Conservation (phyloP, 2,113 vertebrate genomes). For the Myocastor coypus region DNA sequence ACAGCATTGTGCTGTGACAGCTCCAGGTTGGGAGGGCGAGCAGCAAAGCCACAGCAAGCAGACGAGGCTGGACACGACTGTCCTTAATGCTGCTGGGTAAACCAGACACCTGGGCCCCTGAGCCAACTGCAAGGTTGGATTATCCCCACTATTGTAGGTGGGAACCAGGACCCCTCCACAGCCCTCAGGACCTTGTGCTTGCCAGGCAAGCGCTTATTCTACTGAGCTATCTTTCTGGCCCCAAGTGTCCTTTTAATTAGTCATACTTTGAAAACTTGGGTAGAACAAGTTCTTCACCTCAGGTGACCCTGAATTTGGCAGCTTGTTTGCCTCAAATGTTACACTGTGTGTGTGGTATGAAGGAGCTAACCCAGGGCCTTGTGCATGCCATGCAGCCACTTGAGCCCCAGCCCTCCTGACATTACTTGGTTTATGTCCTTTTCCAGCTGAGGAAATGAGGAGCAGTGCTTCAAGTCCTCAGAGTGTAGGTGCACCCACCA, state of each 20-base stretch:
- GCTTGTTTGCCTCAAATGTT: neutral
- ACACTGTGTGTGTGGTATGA: neutral
- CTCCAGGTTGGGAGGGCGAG: neutral
- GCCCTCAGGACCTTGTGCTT: too few species aligned
- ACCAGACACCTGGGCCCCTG: neutral
- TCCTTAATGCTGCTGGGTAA: neutral
- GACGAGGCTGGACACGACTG: neutral
- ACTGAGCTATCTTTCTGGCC: too few species aligned
- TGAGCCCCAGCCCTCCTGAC: neutral
- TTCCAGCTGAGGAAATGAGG: neutral
- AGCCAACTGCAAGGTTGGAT: neutral
- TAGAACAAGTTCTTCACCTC: neutral
- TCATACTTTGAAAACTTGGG: neutral
- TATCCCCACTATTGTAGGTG: neutral
- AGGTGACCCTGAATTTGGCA: neutral
- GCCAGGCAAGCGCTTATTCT: too few species aligned
- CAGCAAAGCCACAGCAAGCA: neutral
- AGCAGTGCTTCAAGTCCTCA: neutral
- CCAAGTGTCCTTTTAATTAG: neutral
- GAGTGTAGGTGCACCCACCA: neutral
- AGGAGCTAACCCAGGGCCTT: neutral
- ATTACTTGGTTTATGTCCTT: neutral
- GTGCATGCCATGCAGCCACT: neutral
- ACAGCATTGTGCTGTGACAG: neutral
- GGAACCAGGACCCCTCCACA: neutral